phyloP scores from a whole-genome alignment of 2,888 invertebrate species.

The Mamestra brassicae region DNA sequence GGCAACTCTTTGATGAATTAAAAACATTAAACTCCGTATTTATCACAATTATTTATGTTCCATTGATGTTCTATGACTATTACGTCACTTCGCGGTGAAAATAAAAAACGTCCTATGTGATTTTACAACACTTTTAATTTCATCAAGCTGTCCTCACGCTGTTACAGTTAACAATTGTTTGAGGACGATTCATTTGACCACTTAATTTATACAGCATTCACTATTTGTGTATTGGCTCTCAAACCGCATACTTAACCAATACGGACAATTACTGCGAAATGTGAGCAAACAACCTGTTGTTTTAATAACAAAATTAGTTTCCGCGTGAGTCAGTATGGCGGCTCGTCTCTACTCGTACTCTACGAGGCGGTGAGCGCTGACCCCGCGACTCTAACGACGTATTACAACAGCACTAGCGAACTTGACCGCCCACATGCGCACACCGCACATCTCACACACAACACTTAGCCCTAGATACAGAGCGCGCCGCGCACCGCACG shows the following conservation, averaged over 20 bases:
- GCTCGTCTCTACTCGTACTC: conserved; percentile 72
- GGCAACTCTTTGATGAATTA: conserved; percentile 38
- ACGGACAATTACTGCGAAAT: conserved; percentile 79
- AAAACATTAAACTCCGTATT: conserved; percentile 35
- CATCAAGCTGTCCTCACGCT: conserved; percentile 60
- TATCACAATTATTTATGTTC: conserved; percentile 40
- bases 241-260: conserved; percentile 78
- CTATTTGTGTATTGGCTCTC: conserved; percentile 69
- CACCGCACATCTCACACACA: conserved; percentile 73
- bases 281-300: conserved; percentile 81
- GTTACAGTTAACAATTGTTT: conserved; percentile 66
- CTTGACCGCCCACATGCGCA: conserved; percentile 86
- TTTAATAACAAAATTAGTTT: conserved; percentile 79
- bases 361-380: conserved; percentile 80
- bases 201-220: conserved; percentile 69
- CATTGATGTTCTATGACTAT: conserved; percentile 38
- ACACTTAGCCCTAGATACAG: conserved; percentile 67
- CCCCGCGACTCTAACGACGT: conserved; percentile 80
- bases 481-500: conserved; percentile 56
- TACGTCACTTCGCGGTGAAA: conserved; percentile 16
- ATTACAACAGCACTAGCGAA: conserved; percentile 80
- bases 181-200: conserved; percentile 61
- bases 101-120: conserved; percentile 8
- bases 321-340: conserved; percentile 80
- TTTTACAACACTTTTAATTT: conserved; percentile 29